These are phyloP conservation scores for Plectrocnemia conspersa DNA, from an alignment of 1,140 invertebrate genomes.

Conservation along the genomic window DNA sequence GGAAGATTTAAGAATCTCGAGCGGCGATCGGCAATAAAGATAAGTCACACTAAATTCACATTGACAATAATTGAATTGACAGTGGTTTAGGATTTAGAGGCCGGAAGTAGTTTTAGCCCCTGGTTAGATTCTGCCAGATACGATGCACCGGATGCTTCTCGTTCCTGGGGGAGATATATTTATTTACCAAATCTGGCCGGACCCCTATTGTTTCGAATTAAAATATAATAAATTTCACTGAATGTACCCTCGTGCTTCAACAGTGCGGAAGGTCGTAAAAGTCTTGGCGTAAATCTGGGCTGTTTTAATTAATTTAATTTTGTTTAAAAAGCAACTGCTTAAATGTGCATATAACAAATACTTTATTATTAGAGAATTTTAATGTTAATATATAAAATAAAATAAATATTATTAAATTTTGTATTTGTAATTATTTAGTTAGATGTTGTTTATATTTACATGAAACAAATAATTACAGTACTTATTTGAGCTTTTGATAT, in stretches of 20 bases:
- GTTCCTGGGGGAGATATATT: no score
- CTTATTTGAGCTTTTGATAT: no score
- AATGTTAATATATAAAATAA: no score
- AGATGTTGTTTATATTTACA: no score
- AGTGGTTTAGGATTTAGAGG: background rate
- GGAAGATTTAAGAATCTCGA: background rate
- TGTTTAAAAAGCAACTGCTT: background rate
- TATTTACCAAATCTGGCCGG: slow-evolving; percentile 3
- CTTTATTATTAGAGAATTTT: no score
- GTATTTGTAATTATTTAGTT: no score
- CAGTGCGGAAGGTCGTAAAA: background rate
- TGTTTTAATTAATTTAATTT: background rate
- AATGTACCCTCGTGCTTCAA: background rate
- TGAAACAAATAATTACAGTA: no score
- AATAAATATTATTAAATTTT: no score
- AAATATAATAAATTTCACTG: background rate
- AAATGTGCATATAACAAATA: no score
- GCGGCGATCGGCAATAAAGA: background rate
- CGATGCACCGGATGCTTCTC: background rate
- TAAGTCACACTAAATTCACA: background rate
- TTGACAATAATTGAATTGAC: slow-evolving; percentile 2
- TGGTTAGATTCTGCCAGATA: background rate
- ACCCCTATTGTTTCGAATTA: background rate
- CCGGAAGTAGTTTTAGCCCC: background rate
- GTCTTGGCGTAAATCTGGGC: background rate